Conservation (phyloP, 2,888 invertebrate genomes). For the Chorisops tibialis region DNA sequence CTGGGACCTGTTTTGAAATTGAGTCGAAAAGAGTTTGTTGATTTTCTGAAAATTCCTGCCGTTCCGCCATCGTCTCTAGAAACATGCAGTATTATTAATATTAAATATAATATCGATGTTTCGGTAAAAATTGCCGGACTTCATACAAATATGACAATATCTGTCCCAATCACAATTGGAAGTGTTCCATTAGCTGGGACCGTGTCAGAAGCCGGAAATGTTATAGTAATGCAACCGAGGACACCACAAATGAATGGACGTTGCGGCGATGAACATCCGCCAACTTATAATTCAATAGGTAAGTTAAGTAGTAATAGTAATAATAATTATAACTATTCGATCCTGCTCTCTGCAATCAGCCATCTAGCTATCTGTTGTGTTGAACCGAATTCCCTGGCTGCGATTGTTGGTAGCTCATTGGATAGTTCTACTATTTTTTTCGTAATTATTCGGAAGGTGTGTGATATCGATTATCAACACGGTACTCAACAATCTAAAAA, state of each 20-base stretch:
- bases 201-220: constrained; percentile 30
- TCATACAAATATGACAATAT: constrained; percentile 63
- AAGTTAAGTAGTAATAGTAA: constrained; percentile 31
- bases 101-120: constrained; percentile 70
- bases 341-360: background rate
- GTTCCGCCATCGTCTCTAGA: constrained; percentile 73
- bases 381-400: background rate
- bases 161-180: constrained; percentile 68
- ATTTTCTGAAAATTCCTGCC: constrained; percentile 65
- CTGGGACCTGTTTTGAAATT: constrained; percentile 62
- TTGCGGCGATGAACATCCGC: constrained; percentile 49
- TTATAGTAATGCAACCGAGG: constrained; percentile 19
- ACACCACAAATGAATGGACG: constrained; percentile 8
- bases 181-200: constrained; percentile 53
- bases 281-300: constrained; percentile 49
- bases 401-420: background rate
- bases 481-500: no score
- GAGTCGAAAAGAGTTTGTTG: constrained; percentile 61
- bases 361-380: background rate
- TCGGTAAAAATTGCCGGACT: constrained; percentile 56
- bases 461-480: no score
- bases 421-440: no score
- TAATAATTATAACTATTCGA: background rate
- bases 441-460: no score
- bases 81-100: constrained; percentile 68